Base-by-base conservation (phyloP, 2,113 vertebrate species). In the Casuarius casuarius region DNA sequence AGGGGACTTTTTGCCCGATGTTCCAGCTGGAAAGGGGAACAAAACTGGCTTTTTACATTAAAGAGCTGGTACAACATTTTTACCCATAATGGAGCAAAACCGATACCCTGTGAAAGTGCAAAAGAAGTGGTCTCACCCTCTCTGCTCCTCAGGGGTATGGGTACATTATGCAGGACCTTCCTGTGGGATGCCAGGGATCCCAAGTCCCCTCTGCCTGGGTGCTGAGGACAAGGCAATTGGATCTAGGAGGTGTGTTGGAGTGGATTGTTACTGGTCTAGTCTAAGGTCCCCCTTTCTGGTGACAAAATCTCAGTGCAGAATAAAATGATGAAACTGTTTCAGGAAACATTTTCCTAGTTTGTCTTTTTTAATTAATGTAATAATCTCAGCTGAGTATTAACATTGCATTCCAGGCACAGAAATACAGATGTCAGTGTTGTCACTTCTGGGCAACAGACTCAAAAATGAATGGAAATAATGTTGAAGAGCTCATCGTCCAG, bases 1-100 rank as follows among this genome's bases (percentile, higher is more conserved):
- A 4, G 95, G 95, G 2, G 98, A 97, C 94, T 98, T 98, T 65
- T 98, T 98, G 89, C 97, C 97, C 82, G 96, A 92, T 29, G 97
- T 82, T 49, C 96, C 97, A 3, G 97, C 98, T 98, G 89, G 89
- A 35, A 89, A 95, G 58, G 89, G 29, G 78, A 90, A 91, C 40
- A 77, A 54, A 81, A 63, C 63, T 11, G 5, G 19, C 29, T 79
- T 92, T 58, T 91, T 54, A 58, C n/a, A 52, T 58, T 42, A 28
- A n/a, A 49, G 28, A 61, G n/a, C 26, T 31, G 9, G 29, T 67
- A 76, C 33, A 84, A 77, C 9, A 9, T 48, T 62, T 62, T 80
- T 87, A 80, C 25, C 51, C 80, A 63, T 54, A 80, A 33, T 8
- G 21, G 29, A 79, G 26, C 68, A 86, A 90, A 81, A 29, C 7